Percentiles rank a stretch among this genome's conserved stretches.
Evolutionary conservation across 2,888 invertebrate genomes (phyloP).

Genomic region (Physocephala rufipes): DNA sequence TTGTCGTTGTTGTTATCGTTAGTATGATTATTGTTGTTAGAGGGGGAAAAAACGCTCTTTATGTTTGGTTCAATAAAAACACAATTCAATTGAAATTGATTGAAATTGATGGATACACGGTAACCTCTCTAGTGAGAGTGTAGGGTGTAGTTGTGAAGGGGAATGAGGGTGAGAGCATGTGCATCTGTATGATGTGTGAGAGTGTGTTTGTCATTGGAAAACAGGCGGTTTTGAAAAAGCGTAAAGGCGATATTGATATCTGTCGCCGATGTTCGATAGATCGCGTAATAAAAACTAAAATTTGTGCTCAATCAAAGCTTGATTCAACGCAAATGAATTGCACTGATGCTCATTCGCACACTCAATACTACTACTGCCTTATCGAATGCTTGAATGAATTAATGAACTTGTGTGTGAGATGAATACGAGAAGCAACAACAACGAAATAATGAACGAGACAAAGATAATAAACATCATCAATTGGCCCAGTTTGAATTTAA

Average conservation of each 20-base stretch:
- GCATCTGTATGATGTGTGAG: background rate
- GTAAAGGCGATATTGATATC: slow-evolving; percentile 17
- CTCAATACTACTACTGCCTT: background rate
- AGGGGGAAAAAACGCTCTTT: slow-evolving; percentile 38
- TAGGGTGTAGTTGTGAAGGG: background rate
- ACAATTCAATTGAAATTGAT: slow-evolving; percentile 46
- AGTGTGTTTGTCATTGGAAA: too few relatives aligned
- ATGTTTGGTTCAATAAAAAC: slow-evolving; percentile 47
- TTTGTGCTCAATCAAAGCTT: slow-evolving; percentile 40
- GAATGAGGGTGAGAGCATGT: background rate
- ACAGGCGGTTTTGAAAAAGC: too few relatives aligned
- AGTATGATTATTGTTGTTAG: slow-evolving; percentile 9
- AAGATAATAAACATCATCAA: too few relatives aligned
- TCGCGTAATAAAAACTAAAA: background rate
- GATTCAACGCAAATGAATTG: slow-evolving; percentile 40
- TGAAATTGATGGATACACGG: slow-evolving; percentile 39
- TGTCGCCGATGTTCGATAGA: slow-evolving; percentile 37
- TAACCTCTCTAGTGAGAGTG: background rate
- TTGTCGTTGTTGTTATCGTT: background rate
- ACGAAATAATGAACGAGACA: too few relatives aligned
- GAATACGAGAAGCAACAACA: background rate
- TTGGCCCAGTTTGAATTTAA: too few relatives aligned
- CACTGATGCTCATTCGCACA: slow-evolving; percentile 7
- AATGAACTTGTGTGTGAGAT: background rate
- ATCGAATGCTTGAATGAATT: background rate